phyloP scores from a whole-genome alignment of 1,140 invertebrate genomes.

The Archegozetes longisetosus region DNA sequence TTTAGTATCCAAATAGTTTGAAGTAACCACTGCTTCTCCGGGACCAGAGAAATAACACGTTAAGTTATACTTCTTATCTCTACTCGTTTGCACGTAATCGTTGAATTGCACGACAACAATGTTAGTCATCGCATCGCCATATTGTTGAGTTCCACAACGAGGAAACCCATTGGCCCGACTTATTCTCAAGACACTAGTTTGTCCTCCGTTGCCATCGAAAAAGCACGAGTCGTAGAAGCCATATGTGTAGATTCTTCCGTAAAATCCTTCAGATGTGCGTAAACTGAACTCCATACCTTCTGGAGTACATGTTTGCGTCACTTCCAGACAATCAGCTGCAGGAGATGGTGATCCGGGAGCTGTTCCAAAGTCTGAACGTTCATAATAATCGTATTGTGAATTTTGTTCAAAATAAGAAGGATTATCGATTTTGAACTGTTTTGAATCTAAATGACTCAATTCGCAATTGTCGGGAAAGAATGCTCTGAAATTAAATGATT shows the following conservation, averaged over 20 bases:
- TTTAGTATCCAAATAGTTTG: constrained; percentile 81
- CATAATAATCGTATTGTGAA: constrained; percentile 72
- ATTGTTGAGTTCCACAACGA: constrained; percentile 76
- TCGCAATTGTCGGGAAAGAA: constrained; percentile 57
- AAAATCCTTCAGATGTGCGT: constrained; percentile 66
- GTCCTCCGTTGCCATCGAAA: constrained; percentile 70
- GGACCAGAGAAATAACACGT: constrained; percentile 77
- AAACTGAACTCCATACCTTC: constrained; percentile 86
- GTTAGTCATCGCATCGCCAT: constrained; percentile 79
- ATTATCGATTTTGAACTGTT: constrained; percentile 64
- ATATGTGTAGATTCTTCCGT: constrained; percentile 75
- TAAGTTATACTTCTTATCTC: constrained; percentile 77
- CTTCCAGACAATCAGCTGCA: constrained; percentile 32
- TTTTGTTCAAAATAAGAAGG: constrained; percentile 62
- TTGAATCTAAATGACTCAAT: constrained; percentile 63
- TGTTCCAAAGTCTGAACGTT: constrained; percentile 33
- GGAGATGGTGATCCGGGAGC: neutral
- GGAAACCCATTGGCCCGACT: constrained; percentile 74
- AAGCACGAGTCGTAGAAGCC: constrained; percentile 80
- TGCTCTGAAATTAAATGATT: constrained; percentile 51
- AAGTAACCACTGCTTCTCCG: constrained; percentile 78
- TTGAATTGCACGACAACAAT: constrained; percentile 87
- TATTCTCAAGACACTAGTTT: constrained; percentile 60
- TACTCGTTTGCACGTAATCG: constrained; percentile 73
- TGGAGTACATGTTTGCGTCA: constrained; percentile 75